Evolutionary conservation across 2,113 vertebrate genomes (phyloP).

Genomic region (Scartelaos histophorus): DNA sequence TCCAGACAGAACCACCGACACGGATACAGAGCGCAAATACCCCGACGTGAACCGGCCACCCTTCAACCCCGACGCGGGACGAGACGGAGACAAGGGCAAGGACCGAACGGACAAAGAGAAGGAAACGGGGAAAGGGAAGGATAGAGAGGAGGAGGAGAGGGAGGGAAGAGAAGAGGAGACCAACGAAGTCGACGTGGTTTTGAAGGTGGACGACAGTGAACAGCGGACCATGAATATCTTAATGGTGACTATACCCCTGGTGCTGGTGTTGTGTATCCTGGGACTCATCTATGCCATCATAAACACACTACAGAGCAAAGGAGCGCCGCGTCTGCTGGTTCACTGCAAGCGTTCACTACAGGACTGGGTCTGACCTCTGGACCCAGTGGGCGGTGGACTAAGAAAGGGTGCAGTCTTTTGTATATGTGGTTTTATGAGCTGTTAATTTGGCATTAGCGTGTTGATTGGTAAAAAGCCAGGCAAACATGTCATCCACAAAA

Average conservation of each 20-base stretch:
- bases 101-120: conserved; percentile 48
- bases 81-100: conserved; percentile 60
- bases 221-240: conserved; percentile 88
- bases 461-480: background rate
- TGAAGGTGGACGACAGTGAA: conserved; percentile 89
- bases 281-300: conserved; percentile 90
- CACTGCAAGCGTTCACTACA: conserved; percentile 98
- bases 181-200: conserved; percentile 89
- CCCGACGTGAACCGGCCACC: conserved; percentile 82
- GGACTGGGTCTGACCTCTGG: conserved; percentile 90
- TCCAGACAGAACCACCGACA: conserved; percentile 65
- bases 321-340: conserved; percentile 86
- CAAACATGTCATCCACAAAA: too few species aligned
- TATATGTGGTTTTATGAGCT: conserved; percentile 5
- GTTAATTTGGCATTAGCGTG: background rate
- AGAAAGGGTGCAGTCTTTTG: conserved; percentile 21
- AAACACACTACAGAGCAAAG: conserved; percentile 94
- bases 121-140: conserved; percentile 38
- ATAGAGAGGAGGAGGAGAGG: conserved; percentile 59
- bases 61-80: conserved; percentile 80
- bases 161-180: conserved; percentile 72
- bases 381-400: conserved; percentile 21
- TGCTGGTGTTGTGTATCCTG: conserved; percentile 91
- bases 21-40: conserved; percentile 69
- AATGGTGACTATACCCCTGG: conserved; percentile 88